Evolutionary conservation across 2,113 vertebrate genomes (phyloP), one percentile per base, ranked within the genome.

Genomic region (Scatophagus argus): DNA sequence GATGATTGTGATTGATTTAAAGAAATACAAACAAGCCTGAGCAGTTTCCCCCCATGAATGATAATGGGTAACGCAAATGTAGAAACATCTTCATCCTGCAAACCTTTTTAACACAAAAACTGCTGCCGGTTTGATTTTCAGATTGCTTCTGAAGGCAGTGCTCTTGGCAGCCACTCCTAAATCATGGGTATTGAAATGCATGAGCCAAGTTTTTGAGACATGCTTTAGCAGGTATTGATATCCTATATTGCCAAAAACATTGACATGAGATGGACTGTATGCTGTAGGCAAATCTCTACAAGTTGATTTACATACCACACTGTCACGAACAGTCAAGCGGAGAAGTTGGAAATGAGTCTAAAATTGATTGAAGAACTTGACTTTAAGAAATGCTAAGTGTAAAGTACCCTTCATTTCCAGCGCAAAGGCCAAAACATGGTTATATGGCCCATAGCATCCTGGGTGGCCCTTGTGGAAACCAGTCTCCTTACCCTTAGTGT

Each of bases 401-500:
- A 19, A 60, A 69, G 10, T 34, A 34, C 13, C 56, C 3, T 44
- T 38, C 3, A 68, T 73, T 63, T 68, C 3, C 7, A 71, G 10
- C 32, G 43, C 14, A 54, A 6, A 31, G 8, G 23, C 60, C 14
- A 9, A 61, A 63, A 60, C 16, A 47, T 51, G 13, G 16, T 51
- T 47, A 31, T 38, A 47, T 71, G 46, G 52, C 60, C 39, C 43
- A 38, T 13, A 12, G 47, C 74, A 58, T 68, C 14, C 71, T 82
- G 70, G 82, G 75, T 85, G 79, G 79, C 56, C 72, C 16, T 12
- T 34, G 10, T 60, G 75, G 59, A 87, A 77, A 82, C 61, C 39
- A 34, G 25, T 38, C 29, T 46, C n/a, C 36, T 62, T 13, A 32
- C 70, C 14, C 64, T 34, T 5, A 64, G 39, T 44, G 43, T 69